Evolutionary conservation across 2,797 vertebrate genomes (phyloP), one percentile per base, ranked within the genome.

Genomic region (Erpetoichthys calabaricus): DNA sequence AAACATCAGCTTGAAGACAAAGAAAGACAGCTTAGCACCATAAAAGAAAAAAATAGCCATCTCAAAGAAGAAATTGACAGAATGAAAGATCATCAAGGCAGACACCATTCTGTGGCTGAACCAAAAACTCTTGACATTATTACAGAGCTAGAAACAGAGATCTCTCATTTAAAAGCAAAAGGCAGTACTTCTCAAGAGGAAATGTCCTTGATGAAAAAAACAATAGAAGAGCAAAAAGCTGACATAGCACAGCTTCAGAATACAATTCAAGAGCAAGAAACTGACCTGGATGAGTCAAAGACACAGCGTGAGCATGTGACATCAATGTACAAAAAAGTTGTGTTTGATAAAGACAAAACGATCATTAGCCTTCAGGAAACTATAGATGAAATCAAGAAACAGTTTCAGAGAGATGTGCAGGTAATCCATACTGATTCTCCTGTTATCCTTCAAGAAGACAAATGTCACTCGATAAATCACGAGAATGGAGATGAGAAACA

Each of bases 41-140:
- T 99, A 94, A 99, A 98, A 63, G 96, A 99, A 72, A 91, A 98
- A 71, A 97, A 94, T 71, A 99, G 87, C 64, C 96, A 99, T 62
- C 73, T 99, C 59, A 92, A 95, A 57, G 95, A 99, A 72, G 92
- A 99, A 72, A 86, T 97, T 0, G 95, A 99, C 55, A 84, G 89
- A 0, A 60, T 97, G 51, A 77, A 84, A 58, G 95, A 98, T 62
- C 92, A 98, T 66, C 94, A 98, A 53, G 93, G 84, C 70, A 80
- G 91, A 63, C 78, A 85, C 1, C 73, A 65, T 0, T 66, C 77
- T 10, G 63, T 73, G 51, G 70, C 89, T 5, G 93, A 96, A 58
- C 91, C 90, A 3, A 88, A 84, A 74, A 85, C 91, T 2, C 75
- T 91, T 44, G 94, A 91, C 63, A 86, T 92, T 55, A 82, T 94